These are phyloP conservation scores for Lampris megalopsis DNA, from an alignment of 2,113 vertebrate species.

Conservation along the genomic window DNA sequence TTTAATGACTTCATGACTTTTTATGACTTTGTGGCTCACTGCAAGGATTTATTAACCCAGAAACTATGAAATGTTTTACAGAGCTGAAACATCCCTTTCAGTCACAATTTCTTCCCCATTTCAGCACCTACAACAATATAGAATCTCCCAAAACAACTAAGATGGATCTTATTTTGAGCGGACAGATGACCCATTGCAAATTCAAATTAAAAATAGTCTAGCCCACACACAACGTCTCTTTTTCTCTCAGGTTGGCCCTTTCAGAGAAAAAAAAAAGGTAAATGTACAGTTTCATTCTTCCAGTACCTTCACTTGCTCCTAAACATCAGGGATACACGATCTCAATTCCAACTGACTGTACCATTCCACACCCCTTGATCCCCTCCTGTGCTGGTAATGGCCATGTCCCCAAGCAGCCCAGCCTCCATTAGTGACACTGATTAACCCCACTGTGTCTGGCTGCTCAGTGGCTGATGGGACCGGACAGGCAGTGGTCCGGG, in stretches of 20 bases:
- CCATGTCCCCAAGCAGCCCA: constrained; percentile 42
- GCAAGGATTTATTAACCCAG: background rate
- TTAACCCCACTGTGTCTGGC: constrained; percentile 69
- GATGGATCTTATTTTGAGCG: too few relatives aligned
- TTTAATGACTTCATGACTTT: too few relatives aligned
- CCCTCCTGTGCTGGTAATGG: constrained; percentile 57
- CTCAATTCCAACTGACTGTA: constrained; percentile 67
- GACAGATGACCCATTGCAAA: too few relatives aligned
- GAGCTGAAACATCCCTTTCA: too few relatives aligned
- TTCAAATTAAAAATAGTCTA: background rate
- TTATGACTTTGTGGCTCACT: too few relatives aligned
- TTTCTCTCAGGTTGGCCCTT: background rate
- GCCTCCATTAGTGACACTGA: constrained; percentile 78
- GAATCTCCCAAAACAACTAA: background rate
- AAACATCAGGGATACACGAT: constrained; percentile 36
- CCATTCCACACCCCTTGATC: constrained; percentile 57
- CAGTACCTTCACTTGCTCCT: constrained; percentile 1
- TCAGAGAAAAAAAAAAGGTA: constrained; percentile 13
- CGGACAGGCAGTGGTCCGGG: constrained; percentile 53
- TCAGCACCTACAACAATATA: too few relatives aligned
- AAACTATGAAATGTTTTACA: too few relatives aligned
- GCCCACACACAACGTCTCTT: background rate
- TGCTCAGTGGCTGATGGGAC: constrained; percentile 52
- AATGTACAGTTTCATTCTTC: constrained; percentile 30
- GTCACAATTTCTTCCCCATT: too few relatives aligned